These are phyloP conservation scores for Epistrophe grossulariae DNA, from an alignment of 2,888 invertebrate species.

Conservation along the genomic window DNA sequence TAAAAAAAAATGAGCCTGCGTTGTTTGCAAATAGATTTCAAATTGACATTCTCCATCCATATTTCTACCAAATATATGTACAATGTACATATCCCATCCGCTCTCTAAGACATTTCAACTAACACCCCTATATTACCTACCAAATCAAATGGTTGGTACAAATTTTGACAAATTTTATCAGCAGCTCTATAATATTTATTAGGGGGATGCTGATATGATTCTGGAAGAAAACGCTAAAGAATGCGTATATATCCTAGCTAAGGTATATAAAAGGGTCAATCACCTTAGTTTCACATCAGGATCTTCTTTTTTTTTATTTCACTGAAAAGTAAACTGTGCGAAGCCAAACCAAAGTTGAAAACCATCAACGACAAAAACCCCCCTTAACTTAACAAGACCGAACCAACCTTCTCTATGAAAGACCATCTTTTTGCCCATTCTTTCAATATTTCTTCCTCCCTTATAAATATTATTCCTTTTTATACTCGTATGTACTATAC, in stretches of 20 bases:
- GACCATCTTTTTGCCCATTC: conserved; percentile 36
- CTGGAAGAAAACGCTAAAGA: background rate
- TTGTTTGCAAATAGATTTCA: conserved; percentile 8
- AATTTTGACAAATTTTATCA: conserved; percentile 31
- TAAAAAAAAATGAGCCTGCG: conserved; percentile 9
- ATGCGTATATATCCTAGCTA: background rate
- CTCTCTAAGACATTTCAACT: background rate
- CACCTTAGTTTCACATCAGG: conserved; percentile 48
- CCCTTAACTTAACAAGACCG: conserved; percentile 11
- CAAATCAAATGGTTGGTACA: conserved; percentile 11
- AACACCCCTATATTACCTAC: background rate
- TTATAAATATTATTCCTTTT: conserved; percentile 44
- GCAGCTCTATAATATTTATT: background rate
- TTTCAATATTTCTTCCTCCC: conserved; percentile 44
- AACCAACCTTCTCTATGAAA: conserved; percentile 10
- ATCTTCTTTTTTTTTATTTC: conserved; percentile 28
- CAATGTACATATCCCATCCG: background rate
- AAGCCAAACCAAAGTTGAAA: conserved; percentile 30
- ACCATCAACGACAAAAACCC: background rate
- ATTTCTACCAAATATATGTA: background rate
- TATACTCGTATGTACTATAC: background rate
- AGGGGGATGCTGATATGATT: conserved; percentile 32
- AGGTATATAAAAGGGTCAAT: conserved; percentile 50
- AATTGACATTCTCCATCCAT: background rate
- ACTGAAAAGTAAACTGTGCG: conserved; percentile 20